Evolutionary conservation across 2,113 vertebrate genomes (phyloP).

Genomic region (Pongo abelii): DNA sequence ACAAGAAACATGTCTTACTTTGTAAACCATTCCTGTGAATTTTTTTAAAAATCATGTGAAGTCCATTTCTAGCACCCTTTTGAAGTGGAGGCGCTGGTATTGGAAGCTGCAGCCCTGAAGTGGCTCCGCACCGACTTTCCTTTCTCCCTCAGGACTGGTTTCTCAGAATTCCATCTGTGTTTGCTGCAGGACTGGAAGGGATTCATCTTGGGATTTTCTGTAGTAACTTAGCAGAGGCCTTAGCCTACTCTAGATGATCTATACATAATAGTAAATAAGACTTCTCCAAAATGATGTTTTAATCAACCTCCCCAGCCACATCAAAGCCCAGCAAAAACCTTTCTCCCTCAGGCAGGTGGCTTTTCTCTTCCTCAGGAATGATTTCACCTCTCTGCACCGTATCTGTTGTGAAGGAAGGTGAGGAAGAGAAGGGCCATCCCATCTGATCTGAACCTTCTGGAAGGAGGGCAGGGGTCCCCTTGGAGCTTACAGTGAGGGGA

Average conservation of each 20-base stretch:
- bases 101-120: not conserved
- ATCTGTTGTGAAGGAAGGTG: not conserved
- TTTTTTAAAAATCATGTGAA: not conserved
- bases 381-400: not conserved
- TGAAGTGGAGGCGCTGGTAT: fast-evolving
- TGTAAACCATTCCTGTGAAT: not conserved
- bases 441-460: not conserved
- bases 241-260: not conserved
- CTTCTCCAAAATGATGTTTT: not conserved
- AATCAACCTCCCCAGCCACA: not conserved
- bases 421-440: no score
- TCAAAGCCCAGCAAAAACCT: not conserved
- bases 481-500: not conserved
- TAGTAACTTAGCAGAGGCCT: not conserved
- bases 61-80: not conserved
- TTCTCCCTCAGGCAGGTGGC: not conserved
- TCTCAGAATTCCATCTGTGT: not conserved
- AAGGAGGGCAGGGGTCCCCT: not conserved
- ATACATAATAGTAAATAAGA: not conserved
- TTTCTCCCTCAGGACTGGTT: not conserved
- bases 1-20: not conserved
- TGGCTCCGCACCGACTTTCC: not conserved
- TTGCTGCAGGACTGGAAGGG: fast-evolving
- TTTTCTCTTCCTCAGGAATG: not conserved
- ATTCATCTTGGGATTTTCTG: not conserved